Evolutionary conservation across 2,113 vertebrate species (phyloP), one percentile per base, ranked within the genome.

Genomic region (Callospermophilus lateralis): DNA sequence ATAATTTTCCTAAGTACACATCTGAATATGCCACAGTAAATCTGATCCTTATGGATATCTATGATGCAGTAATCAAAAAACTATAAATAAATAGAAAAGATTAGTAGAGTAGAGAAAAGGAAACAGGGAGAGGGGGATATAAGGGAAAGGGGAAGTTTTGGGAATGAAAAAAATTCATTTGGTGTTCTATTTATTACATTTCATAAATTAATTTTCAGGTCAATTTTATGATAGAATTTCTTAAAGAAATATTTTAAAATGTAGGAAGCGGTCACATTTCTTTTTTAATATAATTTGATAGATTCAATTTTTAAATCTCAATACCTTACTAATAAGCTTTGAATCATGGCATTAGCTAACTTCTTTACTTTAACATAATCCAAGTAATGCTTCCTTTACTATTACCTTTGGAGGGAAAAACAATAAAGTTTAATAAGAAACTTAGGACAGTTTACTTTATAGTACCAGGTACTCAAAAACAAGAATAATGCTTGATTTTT

Each of bases 161-260:
- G 58, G 58, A 9, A 61, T 22, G 3, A 7, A 61, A 61, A 61
- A 95, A 98, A 98, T 95, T 97, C 96, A 98, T 93, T 77, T 98
- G 98, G 72, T 97, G 98, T 98, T 98, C 96, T 98, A 97, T 45
- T 95, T 97, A 74, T 90, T 98, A 42, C 98, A 3, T 98, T 95
- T 1, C n/a, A 72, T 96, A 94, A 90, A 85, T 97, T 95, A 96
- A 89, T 96, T 97, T 97, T 92, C 84, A 89, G 67, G 95, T 97
- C 55, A 77, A 0, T 97, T 97, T 96, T 97, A 95, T 92, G 86
- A 93, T 95, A 79, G 90, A 95, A 58, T 90, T 84, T 89, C 97
- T 97, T 96, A 95, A 37, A 91, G 88, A 95, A 97, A 97, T 90
- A 94, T 93, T 92, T 53, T 92, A 53, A 95, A 79, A 95, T 91